These are phyloP conservation scores for Amia ocellicauda DNA, from an alignment of 2,113 vertebrate genomes.

Conservation along the genomic window DNA sequence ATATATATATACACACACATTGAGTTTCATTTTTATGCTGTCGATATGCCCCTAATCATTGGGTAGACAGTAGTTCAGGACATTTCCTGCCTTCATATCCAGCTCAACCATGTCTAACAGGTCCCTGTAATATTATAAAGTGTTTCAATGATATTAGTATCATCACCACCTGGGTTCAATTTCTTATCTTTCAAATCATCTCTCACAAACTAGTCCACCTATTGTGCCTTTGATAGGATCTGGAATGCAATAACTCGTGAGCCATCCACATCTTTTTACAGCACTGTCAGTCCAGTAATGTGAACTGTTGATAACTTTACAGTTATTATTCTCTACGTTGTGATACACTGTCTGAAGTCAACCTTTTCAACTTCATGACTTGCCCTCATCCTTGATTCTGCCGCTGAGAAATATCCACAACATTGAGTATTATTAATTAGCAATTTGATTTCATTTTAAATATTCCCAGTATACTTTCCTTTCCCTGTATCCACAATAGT, in stretches of 20 bases:
- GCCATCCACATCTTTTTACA: constrained; percentile 45
- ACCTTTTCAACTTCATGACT: constrained; percentile 5
- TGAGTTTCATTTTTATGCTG: background rate
- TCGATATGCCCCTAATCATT: background rate
- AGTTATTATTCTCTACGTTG: constrained; percentile 26
- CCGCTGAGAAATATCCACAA: too few relatives aligned
- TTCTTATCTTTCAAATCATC: constrained; percentile 44
- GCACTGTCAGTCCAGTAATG: constrained; percentile 39
- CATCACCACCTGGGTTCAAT: constrained; percentile 23
- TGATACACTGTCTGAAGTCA: constrained; percentile 8
- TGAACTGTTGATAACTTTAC: constrained; percentile 41
- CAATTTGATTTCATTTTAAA: too few relatives aligned
- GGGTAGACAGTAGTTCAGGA: background rate
- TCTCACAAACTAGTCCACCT: constrained; percentile 25
- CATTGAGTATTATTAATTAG: too few relatives aligned
- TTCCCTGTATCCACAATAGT: too few relatives aligned
- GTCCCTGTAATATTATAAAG: background rate
- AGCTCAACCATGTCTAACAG: background rate
- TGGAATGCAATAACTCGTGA: constrained; percentile 52
- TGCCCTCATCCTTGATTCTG: too few relatives aligned
- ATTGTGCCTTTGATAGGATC: constrained; percentile 55
- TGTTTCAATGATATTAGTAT: background rate
- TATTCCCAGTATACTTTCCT: too few relatives aligned
- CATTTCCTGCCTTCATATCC: background rate
- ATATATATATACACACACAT: background rate